Evolutionary conservation across 2,888 invertebrate genomes (phyloP), one percentile per base, ranked within the genome.

Genomic region (Mamestra brassicae): DNA sequence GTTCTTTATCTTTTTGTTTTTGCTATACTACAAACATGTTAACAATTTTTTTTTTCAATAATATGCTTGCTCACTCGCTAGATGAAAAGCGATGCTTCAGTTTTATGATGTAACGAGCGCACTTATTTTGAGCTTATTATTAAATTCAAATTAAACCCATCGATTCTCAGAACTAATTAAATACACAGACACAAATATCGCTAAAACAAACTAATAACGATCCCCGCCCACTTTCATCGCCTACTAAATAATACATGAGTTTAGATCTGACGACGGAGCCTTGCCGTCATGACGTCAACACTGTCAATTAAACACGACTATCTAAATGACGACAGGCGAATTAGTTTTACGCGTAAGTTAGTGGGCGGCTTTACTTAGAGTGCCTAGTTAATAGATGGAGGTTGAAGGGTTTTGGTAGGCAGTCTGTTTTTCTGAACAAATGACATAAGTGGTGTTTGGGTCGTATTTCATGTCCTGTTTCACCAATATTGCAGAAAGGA

Each of bases 251-350:
- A 90, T 92, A 86, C 81, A 93, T 89, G 89, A 89, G 88, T 68
- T 87, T 88, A 89, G 90, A 65, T 67, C 72, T 65, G 88, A 87
- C 83, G 86, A 47, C 78, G 83, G 88, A 84, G 86, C 85, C 76
- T 80, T 87, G 85, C 90, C 87, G 89, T 89, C 90, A 92, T 87
- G 85, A 91, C 87, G 89, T 89, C 90, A 92, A 90, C 90, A 85
- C 82, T 85, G 91, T 91, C 93, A 93, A 93, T 93, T 92, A 92
- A 83, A 87, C 76, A 85, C 83, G 71, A 86, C 84, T 83, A 85
- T 84, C 85, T 88, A 80, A 88, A 89, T 87, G 89, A 78, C 81
- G 92, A 93, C 90, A 90, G 90, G 76, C 81, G 84, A 90, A 90
- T 92, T 92, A 91, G 91, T 90, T 85, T 75, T 69, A 72, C 74